Base-by-base conservation (phyloP, 30 jellyfish, hydroid and myxozoan species). In the Cassiopea xamachana region DNA sequence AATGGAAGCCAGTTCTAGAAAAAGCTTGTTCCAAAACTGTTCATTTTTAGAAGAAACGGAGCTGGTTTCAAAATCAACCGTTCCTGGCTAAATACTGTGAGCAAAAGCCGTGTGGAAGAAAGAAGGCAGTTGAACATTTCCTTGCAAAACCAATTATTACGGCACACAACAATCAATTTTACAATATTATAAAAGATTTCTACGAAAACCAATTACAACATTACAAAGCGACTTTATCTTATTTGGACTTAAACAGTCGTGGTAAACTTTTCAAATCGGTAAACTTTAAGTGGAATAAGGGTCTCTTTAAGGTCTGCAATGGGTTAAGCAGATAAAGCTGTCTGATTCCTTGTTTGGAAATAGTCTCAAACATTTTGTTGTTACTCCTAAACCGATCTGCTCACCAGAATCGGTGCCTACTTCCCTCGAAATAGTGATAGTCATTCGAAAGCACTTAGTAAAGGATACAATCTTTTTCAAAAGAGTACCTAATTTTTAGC, bases 231-330 rank as follows among this genome's bases (percentile, higher is more conserved):
- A 18, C 55, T 71, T 71, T 1, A 71, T 71, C 80, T 71, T 19
- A 27, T 71, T 71, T 19, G 80, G 39, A 43, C 12, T 71, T 19
- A 71, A 71, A 43, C 80, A 71, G 80, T 55, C 50, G 80, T 19
- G 55, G 80, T 71, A 5, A 19, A 71, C 80, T 71, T 71, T 71
- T 12, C 80, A 71, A 71, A 16, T 43, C 80, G 80, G 80, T 43
- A 16, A 71, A 71, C 80, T 71, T 71, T 18, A 51, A 71, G 59
- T 2, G n/a, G 15, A 71, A 43, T 71, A 18, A 71, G 80, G 51
- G 80, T 71, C 46, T 19, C 50, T 4, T 71, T 71, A 71, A 71
- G 51, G 5, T 18, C 27, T 68, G 13, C 39, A 10, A 18, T 10
- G 27, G n/a, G 80, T 17, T 71, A 71, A 71, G 80, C 5, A 71